Evolutionary conservation across 2,888 invertebrate genomes (phyloP).

Genomic region (Clitarchus hookeri): DNA sequence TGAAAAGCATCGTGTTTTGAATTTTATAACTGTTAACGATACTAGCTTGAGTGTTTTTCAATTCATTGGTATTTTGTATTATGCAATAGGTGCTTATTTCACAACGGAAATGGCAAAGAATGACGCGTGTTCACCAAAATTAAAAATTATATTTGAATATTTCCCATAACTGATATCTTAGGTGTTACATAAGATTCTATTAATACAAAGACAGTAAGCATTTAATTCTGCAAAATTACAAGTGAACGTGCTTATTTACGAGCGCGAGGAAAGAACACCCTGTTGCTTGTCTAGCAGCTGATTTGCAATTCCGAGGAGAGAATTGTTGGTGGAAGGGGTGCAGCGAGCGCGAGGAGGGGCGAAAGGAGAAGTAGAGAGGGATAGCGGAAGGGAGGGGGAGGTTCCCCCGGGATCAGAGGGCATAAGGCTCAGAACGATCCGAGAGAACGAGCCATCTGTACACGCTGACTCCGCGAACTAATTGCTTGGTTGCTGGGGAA

Average conservation of each 20-base stretch:
- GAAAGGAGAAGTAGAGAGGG: neutral
- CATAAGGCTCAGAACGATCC: neutral
- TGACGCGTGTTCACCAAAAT: too few species aligned
- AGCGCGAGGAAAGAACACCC: neutral
- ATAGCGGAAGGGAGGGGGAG: neutral
- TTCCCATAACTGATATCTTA: too few species aligned
- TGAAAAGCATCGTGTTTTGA: too few species aligned
- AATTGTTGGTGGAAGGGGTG: neutral
- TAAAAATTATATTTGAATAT: too few species aligned
- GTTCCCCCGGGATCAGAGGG: neutral
- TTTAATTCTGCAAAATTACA: too few species aligned
- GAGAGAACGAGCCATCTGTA: neutral
- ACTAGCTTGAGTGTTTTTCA: too few species aligned
- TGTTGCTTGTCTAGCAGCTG: neutral
- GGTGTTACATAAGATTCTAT: too few species aligned
- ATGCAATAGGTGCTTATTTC: too few species aligned
- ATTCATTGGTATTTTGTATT: too few species aligned
- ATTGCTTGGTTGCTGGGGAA: constrained; percentile 1
- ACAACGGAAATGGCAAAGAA: too few species aligned
- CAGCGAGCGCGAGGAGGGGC: neutral
- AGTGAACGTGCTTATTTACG: neutral
- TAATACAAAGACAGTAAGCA: too few species aligned
- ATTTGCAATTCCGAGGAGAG: neutral
- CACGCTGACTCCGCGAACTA: neutral
- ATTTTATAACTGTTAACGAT: too few species aligned